These are phyloP conservation scores for Papilio helenus DNA, from an alignment of 1,140 invertebrate species.

Conservation along the genomic window DNA sequence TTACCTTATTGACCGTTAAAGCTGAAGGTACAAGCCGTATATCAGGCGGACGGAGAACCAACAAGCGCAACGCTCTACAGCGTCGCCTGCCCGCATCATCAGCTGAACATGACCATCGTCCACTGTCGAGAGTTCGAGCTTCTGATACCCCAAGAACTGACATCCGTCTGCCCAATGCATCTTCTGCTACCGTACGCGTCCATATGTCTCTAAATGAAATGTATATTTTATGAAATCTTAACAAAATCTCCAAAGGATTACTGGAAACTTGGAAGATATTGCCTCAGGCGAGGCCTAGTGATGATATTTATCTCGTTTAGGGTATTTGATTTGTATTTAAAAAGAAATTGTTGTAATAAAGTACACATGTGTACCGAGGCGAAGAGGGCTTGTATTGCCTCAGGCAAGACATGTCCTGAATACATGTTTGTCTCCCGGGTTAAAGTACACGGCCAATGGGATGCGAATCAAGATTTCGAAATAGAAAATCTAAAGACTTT, in stretches of 20 bases:
- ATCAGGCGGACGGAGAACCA: conserved; percentile 86
- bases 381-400: background rate
- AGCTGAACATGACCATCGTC: conserved; percentile 89
- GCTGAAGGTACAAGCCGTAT: conserved; percentile 89
- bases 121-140: conserved; percentile 86
- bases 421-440: no score
- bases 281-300: background rate
- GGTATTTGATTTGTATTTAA: background rate
- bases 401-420: background rate
- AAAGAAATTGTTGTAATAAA: background rate
- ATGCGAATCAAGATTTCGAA: no score
- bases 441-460: no score
- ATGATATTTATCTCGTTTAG: background rate
- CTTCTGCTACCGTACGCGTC: conserved; percentile 85
- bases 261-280: background rate
- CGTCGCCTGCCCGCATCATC: conserved; percentile 89
- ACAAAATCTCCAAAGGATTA: background rate
- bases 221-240: background rate
- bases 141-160: conserved; percentile 87
- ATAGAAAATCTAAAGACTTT: no score
- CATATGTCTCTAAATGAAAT: conserved; percentile 83
- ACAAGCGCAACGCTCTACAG: conserved; percentile 87
- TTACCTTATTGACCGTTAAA: conserved; percentile 88
- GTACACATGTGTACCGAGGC: background rate
- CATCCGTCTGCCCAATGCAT: conserved; percentile 86